Conservation (phyloP, 2,888 invertebrate species). For the Molanna angustata region DNA sequence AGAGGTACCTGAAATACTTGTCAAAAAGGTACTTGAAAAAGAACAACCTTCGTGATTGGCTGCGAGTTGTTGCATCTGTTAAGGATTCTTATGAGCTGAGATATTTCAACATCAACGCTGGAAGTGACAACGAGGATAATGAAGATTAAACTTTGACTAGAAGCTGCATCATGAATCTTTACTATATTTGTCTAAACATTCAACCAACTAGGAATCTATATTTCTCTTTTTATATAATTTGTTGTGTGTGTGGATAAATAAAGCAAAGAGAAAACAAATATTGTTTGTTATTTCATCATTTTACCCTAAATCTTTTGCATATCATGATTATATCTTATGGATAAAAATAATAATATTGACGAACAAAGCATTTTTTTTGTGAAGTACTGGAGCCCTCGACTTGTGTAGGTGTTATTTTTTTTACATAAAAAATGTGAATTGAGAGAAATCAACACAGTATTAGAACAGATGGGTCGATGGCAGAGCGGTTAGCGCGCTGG, state of each 20-base stretch:
- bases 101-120: slow-evolving; percentile 95
- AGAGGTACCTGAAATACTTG: slow-evolving; percentile 96
- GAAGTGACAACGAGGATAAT: slow-evolving; percentile 78
- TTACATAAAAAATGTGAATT: too few species aligned
- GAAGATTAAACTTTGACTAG: slow-evolving; percentile 62
- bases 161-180: slow-evolving; percentile 3
- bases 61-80: slow-evolving; percentile 95
- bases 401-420: too few species aligned
- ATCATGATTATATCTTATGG: too few species aligned
- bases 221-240: not conserved
- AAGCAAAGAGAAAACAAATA: slow-evolving; percentile 21
- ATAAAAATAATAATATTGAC: too few species aligned
- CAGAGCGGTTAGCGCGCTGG: too few species aligned
- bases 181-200: slow-evolving; percentile 17
- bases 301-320: too few species aligned
- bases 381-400: too few species aligned
- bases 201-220: not conserved
- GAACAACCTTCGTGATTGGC: slow-evolving; percentile 98
- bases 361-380: too few species aligned
- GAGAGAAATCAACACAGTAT: too few species aligned
- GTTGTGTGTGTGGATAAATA: slow-evolving; percentile 23
- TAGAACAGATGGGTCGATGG: too few species aligned
- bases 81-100: slow-evolving; percentile 97
- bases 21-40: slow-evolving; percentile 99
- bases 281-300: too few species aligned